These are phyloP conservation scores for Cheilosia urbana DNA, from an alignment of 2,888 invertebrate genomes.

Conservation along the genomic window DNA sequence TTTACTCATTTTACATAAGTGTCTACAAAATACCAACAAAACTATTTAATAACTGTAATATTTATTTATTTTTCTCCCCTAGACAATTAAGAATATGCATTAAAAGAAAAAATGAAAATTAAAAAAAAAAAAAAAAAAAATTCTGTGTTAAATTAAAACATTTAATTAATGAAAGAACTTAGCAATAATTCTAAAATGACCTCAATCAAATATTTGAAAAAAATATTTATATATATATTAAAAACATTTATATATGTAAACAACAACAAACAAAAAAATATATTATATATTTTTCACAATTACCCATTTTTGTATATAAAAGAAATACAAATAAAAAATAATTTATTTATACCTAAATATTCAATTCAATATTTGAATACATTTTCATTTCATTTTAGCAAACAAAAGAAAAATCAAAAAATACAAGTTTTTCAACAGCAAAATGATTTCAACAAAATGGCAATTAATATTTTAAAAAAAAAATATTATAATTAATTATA, in stretches of 20 bases:
- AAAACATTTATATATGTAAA: conserved; percentile 72
- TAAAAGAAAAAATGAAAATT: conserved; percentile 28
- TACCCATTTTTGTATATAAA: conserved; percentile 76
- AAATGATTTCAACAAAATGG: conserved; percentile 69
- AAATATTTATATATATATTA: conserved; percentile 76
- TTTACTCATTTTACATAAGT: conserved; percentile 77
- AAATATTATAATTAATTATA: conserved; percentile 74
- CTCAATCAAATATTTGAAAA: conserved; percentile 82
- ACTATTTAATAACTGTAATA: conserved; percentile 72
- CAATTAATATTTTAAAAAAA: conserved; percentile 75
- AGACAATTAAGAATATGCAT: conserved; percentile 42
- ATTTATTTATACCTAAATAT: conserved; percentile 61
- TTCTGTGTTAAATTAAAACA: conserved; percentile 59
- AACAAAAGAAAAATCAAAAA: background rate
- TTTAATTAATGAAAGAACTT: conserved; percentile 77
- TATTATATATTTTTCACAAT: conserved; percentile 75
- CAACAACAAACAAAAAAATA: conserved; percentile 65
- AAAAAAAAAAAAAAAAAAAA: conserved; percentile 53
- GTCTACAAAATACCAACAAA: conserved; percentile 70
- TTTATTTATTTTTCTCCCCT: conserved; percentile 45
- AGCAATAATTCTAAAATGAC: conserved; percentile 84
- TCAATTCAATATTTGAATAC: conserved; percentile 56
- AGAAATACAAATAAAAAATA: conserved; percentile 59
- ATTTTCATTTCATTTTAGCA: conserved; percentile 30
- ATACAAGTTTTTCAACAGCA: conserved; percentile 37